Evolutionary conservation across 2,797 vertebrate species (phyloP).

Genomic region (Sebastiscus tertius): DNA sequence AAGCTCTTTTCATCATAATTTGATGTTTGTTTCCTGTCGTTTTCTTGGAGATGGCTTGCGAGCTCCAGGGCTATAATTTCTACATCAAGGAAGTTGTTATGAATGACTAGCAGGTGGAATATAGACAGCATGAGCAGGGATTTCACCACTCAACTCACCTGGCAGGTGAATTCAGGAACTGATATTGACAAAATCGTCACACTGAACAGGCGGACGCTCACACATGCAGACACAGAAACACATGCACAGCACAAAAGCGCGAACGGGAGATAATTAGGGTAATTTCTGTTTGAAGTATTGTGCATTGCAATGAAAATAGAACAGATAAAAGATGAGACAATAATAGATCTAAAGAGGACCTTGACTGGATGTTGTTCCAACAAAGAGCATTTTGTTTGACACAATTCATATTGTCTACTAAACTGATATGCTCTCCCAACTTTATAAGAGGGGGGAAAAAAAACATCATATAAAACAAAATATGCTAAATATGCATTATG

Average conservation of each 20-base stretch:
- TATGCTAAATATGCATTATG: slow-evolving; percentile 26
- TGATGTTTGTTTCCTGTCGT: slow-evolving; percentile 87
- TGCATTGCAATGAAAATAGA: slow-evolving; percentile 74
- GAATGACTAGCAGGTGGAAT: slow-evolving; percentile 83
- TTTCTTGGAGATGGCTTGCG: slow-evolving; percentile 73
- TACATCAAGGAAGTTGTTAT: slow-evolving; percentile 78
- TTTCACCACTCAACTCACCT: slow-evolving; percentile 47
- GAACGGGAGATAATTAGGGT: slow-evolving; percentile 73
- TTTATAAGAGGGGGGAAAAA: not conserved
- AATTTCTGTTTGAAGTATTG: slow-evolving; percentile 80
- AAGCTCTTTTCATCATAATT: slow-evolving; percentile 84
- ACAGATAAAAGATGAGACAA: slow-evolving; percentile 77
- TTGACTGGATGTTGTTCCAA: slow-evolving; percentile 72
- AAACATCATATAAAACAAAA: slow-evolving; percentile 37
- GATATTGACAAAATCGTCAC: slow-evolving; percentile 58
- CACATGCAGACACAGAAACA: slow-evolving; percentile 17
- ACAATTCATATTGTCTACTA: slow-evolving; percentile 58
- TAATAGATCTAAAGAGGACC: slow-evolving; percentile 79
- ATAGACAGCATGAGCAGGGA: slow-evolving; percentile 45
- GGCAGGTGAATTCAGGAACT: slow-evolving; percentile 43
- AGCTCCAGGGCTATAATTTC: slow-evolving; percentile 80
- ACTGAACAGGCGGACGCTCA: slow-evolving; percentile 9
- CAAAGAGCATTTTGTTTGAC: slow-evolving; percentile 79
- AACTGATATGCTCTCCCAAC: slow-evolving; percentile 46
- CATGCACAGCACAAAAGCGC: slow-evolving; percentile 32